phyloP scores from a whole-genome alignment of 2,113 vertebrate species.

The Ciconia maguari region DNA sequence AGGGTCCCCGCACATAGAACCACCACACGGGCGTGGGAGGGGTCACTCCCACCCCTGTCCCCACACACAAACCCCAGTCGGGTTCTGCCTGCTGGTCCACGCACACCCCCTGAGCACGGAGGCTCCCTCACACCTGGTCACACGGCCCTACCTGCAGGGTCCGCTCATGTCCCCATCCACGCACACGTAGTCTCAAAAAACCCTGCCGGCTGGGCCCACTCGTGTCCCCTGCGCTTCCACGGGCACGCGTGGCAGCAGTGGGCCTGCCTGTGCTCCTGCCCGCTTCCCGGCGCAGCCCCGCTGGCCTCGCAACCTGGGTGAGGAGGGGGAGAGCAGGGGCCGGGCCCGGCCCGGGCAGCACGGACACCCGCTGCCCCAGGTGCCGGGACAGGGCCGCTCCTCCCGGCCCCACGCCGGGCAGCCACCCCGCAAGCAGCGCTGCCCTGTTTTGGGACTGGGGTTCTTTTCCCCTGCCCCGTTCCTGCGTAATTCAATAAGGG shows the following conservation, averaged over 20 bases:
- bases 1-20: accelerated
- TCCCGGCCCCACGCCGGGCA: accelerated
- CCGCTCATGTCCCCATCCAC: accelerated
- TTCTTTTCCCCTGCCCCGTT: not conserved
- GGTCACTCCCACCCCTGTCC: no score
- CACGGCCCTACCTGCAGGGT: not conserved
- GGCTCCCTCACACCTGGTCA: not conserved
- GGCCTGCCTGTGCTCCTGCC: not conserved
- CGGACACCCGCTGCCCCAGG: accelerated
- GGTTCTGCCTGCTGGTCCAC: not conserved
- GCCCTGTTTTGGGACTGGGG: not conserved
- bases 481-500: not conserved
- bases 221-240: not conserved
- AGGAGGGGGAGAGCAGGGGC: no score
- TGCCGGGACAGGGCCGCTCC: accelerated
- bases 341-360: not conserved
- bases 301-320: accelerated
- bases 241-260: accelerated
- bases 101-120: accelerated
- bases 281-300: accelerated
- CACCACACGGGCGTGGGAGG: accelerated
- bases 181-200: accelerated
- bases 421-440: accelerated
- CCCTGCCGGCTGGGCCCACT: accelerated
- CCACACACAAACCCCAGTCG: accelerated